Evolutionary conservation across 2,888 invertebrate species (phyloP).

Genomic region (Melangyna quadrimaculata): DNA sequence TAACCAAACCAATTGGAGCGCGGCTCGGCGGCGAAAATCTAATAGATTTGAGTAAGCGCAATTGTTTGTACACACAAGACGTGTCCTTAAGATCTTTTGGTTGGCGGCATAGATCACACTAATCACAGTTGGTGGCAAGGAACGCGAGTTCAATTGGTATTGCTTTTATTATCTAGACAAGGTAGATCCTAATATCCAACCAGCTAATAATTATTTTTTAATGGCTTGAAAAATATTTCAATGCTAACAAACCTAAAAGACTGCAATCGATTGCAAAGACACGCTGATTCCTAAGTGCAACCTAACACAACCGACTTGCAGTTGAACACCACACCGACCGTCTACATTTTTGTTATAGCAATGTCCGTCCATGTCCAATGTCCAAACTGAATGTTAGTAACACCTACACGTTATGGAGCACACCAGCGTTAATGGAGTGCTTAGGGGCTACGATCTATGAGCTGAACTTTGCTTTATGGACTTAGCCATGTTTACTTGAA

Average conservation of each 20-base stretch:
- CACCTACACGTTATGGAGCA: constrained; percentile 46
- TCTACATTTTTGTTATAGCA: background rate
- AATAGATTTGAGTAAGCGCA: constrained; percentile 53
- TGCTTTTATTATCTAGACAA: constrained; percentile 33
- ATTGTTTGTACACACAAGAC: constrained; percentile 37
- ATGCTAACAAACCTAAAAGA: background rate
- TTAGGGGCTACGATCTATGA: constrained; percentile 43
- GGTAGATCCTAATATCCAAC: background rate
- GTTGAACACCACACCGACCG: background rate
- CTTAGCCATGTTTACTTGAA: constrained; percentile 34
- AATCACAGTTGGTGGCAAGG: constrained; percentile 33
- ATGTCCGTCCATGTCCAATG: constrained; percentile 22
- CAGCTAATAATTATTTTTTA: constrained; percentile 32
- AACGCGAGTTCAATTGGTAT: constrained; percentile 17
- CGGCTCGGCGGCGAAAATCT: constrained; percentile 51
- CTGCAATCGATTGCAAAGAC: constrained; percentile 6
- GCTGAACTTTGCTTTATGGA: constrained; percentile 38
- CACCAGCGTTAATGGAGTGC: constrained; percentile 47
- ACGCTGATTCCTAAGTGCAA: background rate
- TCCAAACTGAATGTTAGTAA: constrained; percentile 25
- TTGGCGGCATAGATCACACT: constrained; percentile 64
- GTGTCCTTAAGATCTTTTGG: constrained; percentile 39
- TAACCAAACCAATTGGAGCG: constrained; percentile 54
- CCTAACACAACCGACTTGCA: background rate
- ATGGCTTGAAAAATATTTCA: constrained; percentile 8